Conservation (phyloP, 2,888 invertebrate species). For the Achlya flavicornis region DNA sequence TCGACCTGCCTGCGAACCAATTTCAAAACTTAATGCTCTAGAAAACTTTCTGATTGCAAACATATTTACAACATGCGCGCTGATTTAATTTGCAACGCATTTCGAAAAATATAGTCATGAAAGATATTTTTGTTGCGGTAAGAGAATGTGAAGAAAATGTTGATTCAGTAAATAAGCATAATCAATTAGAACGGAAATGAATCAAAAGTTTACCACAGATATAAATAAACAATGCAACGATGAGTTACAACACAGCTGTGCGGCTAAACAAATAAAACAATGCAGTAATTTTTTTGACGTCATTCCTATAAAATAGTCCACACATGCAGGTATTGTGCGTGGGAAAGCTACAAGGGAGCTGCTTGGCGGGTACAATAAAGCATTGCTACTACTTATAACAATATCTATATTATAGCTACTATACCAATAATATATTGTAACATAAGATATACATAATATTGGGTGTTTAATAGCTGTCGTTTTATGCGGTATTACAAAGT, state of each 20-base stretch:
- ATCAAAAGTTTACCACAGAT: slow-evolving; percentile 17
- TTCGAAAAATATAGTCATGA: slow-evolving; percentile 2
- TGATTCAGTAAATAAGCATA: background rate
- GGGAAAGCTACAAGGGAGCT: slow-evolving; percentile 48
- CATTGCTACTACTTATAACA: slow-evolving; percentile 15
- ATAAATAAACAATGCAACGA: slow-evolving; percentile 28
- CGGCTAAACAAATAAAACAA: slow-evolving; percentile 55
- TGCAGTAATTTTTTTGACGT: slow-evolving; percentile 52
- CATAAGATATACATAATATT: too few species aligned
- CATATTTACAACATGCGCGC: slow-evolving; percentile 40
- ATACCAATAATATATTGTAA: too few species aligned
- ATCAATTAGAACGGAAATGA: slow-evolving; percentile 8
- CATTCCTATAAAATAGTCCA: slow-evolving; percentile 52
- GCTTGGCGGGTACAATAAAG: slow-evolving; percentile 23
- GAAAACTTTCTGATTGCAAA: slow-evolving; percentile 50
- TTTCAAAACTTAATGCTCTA: slow-evolving; percentile 51
- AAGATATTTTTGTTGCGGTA: background rate
- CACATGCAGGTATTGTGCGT: slow-evolving; percentile 63
- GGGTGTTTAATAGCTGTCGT: too few species aligned
- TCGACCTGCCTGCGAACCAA: slow-evolving; percentile 42
- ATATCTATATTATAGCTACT: too few species aligned
- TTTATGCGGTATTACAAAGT: too few species aligned
- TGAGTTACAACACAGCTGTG: slow-evolving; percentile 52
- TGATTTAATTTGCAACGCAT: slow-evolving; percentile 12
- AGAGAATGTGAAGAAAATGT: background rate